Conservation (phyloP, 2,797 vertebrate genomes). For the Acestrorhynchus altus region DNA sequence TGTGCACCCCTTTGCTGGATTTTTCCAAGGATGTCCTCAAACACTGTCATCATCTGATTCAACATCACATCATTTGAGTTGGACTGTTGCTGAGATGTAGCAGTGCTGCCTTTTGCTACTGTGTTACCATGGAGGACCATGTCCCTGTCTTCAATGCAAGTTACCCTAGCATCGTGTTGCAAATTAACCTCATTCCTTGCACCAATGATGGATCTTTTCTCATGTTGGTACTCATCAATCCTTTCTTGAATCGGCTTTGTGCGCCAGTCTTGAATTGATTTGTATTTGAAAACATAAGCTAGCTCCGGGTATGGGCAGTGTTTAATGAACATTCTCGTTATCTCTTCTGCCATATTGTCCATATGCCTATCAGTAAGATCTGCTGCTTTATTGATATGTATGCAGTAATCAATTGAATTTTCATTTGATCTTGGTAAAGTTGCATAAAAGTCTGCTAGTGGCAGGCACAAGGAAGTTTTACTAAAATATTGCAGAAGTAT, state of each 20-base stretch:
- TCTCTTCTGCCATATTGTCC: constrained; percentile 31
- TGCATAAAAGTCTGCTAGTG: constrained; percentile 46
- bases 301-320: constrained; percentile 35
- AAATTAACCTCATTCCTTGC: background rate
- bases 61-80: constrained; percentile 15
- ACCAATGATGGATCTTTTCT: background rate
- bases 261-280: constrained; percentile 4
- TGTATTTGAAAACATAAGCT: constrained; percentile 28
- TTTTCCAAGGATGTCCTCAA: constrained; percentile 38
- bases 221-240: background rate
- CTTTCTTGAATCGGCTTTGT: background rate
- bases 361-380: constrained; percentile 11
- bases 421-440: constrained; percentile 16
- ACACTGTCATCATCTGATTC: constrained; percentile 32
- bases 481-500: constrained; percentile 43
- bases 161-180: constrained; percentile 14
- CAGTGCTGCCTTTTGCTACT: background rate
- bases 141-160: background rate
- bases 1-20: too few relatives aligned
- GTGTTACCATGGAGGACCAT: background rate
- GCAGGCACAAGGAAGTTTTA: constrained; percentile 13
- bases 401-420: constrained; percentile 43
- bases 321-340: constrained; percentile 39
- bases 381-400: constrained; percentile 34
- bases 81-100: constrained; percentile 3